These are phyloP conservation scores for Psophia crepitans DNA, from an alignment of 2,113 vertebrate genomes.

Conservation along the genomic window DNA sequence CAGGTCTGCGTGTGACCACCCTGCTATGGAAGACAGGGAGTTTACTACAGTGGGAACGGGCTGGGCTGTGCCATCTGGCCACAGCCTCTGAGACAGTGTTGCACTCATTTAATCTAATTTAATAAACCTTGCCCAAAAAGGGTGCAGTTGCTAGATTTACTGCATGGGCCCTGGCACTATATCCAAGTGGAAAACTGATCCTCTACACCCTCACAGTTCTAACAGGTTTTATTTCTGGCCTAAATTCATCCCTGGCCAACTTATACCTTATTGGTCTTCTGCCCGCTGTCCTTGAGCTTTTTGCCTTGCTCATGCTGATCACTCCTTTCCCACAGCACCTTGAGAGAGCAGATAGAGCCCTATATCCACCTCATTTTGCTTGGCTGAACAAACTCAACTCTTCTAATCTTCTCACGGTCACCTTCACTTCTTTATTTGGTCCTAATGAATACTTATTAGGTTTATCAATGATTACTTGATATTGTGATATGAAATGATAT, in stretches of 20 bases:
- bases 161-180: not conserved
- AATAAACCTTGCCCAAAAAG: not conserved
- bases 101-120: not conserved
- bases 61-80: not conserved
- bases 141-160: accelerated
- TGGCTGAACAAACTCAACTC: not conserved
- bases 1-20: not conserved
- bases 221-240: not conserved
- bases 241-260: not conserved
- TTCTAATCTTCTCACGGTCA: not conserved
- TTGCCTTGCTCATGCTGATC: accelerated
- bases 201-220: not conserved
- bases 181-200: not conserved
- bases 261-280: not conserved
- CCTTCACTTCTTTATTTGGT: not conserved
- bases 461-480: not conserved
- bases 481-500: not conserved
- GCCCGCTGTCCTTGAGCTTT: not conserved
- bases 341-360: not conserved
- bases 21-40: not conserved
- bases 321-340: not conserved
- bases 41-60: not conserved
- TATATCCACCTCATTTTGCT: not conserved
- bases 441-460: not conserved
- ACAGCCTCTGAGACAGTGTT: not conserved